Percentiles rank a stretch among this genome's conserved stretches.
Conservation (phyloP, 2,888 invertebrate species). For the Andrena minutula region DNA sequence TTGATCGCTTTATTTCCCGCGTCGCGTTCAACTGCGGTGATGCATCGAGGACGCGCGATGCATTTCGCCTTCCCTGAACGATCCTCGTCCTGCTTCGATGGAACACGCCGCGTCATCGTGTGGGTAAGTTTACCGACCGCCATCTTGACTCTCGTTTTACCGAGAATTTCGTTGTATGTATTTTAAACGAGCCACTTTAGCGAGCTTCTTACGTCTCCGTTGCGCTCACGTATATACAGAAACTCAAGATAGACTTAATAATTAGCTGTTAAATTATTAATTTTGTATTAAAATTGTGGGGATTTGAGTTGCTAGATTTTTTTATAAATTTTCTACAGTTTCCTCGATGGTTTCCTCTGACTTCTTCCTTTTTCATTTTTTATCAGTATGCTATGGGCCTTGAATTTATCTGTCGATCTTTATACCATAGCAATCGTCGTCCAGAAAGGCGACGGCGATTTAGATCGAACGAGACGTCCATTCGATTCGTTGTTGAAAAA, state of each 20-base stretch:
- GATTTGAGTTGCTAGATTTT: too few relatives aligned
- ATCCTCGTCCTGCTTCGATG: not conserved
- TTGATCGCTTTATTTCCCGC: slow-evolving; percentile 33
- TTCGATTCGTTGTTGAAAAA: slow-evolving; percentile 58
- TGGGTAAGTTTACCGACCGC: not conserved
- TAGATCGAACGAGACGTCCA: not conserved
- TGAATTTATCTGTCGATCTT: not conserved
- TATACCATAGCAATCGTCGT: not conserved
- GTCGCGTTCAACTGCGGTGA: not conserved
- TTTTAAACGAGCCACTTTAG: not conserved
- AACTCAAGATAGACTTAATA: too few relatives aligned
- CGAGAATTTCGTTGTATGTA: not conserved
- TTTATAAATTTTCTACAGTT: not conserved
- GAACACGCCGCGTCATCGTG: not conserved
- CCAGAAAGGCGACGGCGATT: not conserved
- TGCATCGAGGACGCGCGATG: not conserved
- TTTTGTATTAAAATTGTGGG: too few relatives aligned
- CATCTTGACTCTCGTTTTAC: not conserved
- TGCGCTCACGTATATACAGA: not conserved
- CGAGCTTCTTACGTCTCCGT: not conserved
- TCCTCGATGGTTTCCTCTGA: not conserved
- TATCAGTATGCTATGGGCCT: not conserved
- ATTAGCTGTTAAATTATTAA: too few relatives aligned
- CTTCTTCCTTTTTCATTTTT: not conserved
- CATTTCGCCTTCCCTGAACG: not conserved